Base-by-base conservation (phyloP, 2,888 invertebrate species). In the Lepidocyrtinus sp. region DNA sequence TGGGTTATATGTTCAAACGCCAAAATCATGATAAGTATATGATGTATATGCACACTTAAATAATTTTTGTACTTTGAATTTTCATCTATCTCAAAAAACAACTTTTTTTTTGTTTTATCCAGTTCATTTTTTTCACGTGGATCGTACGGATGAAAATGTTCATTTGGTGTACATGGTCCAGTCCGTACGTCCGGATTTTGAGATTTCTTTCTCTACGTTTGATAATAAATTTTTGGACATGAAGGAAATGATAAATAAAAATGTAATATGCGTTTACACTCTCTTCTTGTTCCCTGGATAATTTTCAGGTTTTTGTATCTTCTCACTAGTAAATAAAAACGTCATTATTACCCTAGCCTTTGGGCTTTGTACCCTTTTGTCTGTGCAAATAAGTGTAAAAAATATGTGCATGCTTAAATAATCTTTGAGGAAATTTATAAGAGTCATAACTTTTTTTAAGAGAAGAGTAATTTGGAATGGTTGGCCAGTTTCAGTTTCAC, bases 201-300 rank as follows among this genome's bases (percentile, higher is more conserved):
- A 73, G 69, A 79, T 74, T 78, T 72, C 72, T n/a, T n/a, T n/a
- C n/a, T n/a, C n/a, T 72, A 73, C 74, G 79, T 74, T 74, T 74
- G 70, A 73, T 79, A 79, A 79, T 79, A 79, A 79, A 73, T 74
- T 75, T 70, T 62, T 69, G n/a, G 72, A 65, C 64, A 46, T 21
- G 65, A 77, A 22, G 62, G 62, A 21, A 7, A 62, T 68, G 70
- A 79, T 79, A 74, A 74, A 73, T 73, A 79, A 79, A 62, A 62
- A 79, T 69, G 36, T 78, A 73, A 73, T 79, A 73, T 79, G 46
- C 59, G n/a, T 45, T 69, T 74, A 74, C 74, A 79, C 79, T 79
- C 63, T 22, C 74, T 68, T 74, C 74, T 79, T 69, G 74, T 24
- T 22, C 65, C 59, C 36, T 36, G 36, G 36, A 36, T 36, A 36